Conservation (phyloP, 2,888 invertebrate species). For the Trimorus sp. region DNA sequence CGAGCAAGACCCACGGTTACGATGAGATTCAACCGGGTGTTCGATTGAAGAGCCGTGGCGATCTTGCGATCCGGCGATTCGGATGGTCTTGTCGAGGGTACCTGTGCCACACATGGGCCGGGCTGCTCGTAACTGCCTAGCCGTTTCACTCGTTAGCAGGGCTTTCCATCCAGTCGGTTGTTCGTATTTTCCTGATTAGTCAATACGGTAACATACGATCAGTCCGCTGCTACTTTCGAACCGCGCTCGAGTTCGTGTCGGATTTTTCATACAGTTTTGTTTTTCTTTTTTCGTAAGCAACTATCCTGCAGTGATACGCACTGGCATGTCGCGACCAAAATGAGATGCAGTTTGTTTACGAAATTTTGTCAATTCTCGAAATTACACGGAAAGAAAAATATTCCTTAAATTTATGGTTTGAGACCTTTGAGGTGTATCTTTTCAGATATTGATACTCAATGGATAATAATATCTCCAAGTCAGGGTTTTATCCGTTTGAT, state of each 20-base stretch:
- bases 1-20: conserved; percentile 69
- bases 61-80: conserved; percentile 68
- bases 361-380: no score
- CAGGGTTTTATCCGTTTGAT: no score
- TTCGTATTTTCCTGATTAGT: conserved; percentile 83
- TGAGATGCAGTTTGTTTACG: no score
- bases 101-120: conserved; percentile 81
- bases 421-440: no score
- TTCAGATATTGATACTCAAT: no score
- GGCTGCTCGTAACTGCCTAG: conserved; percentile 80
- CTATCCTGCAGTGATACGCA: conserved; percentile 12
- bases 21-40: conserved; percentile 70
- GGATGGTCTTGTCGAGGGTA: conserved; percentile 78
- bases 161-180: conserved; percentile 83
- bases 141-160: conserved; percentile 80
- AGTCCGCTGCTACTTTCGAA: conserved; percentile 64
- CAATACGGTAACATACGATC: conserved; percentile 70
- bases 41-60: conserved; percentile 64
- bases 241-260: conserved; percentile 36
- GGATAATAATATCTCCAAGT: no score
- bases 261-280: neutral
- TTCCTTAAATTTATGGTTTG: no score
- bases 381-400: no score
- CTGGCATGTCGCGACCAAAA: conserved; percentile 47
- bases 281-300: neutral